Evolutionary conservation across 1,140 invertebrate genomes (phyloP), one percentile per base, ranked within the genome.

Genomic region (Andrena cerasifolii): DNA sequence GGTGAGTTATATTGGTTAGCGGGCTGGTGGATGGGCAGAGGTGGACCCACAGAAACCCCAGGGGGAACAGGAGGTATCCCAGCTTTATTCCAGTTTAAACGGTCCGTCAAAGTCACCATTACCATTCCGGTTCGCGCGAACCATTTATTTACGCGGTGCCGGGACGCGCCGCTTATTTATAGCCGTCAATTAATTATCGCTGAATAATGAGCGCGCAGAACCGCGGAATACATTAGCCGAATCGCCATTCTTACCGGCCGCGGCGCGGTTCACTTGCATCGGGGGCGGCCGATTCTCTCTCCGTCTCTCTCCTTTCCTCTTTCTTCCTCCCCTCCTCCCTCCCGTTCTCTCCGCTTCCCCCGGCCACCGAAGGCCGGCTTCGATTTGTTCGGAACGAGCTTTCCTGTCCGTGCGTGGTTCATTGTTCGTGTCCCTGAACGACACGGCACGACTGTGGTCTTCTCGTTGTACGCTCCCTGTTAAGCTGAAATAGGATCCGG

Each of bases 51-150:
- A 59, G 71, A 76, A 79, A 80, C 82, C 80, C 77, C 80, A 80
- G 84, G 81, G 82, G 84, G 80, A 88, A 85, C 84, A 7, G 24
- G 85, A 82, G 82, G 85, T 86, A 87, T 85, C 86, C 85, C 79
- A 68, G 88, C 88, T 89, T 90, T 90, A 92, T 92, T 91, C 90
- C 90, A 91, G 88, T 91, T 92, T 92, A 91, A 91, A 91, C 90
- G 90, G 91, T 91, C 89, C 89, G 90, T 92, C 91, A 91, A 91
- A 91, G 91, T 92, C 91, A 91, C 86, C 90, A 92, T 92, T 92
- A 92, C 90, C 91, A 92, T 91, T 91, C 89, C 87, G 87, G 88
- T 91, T 89, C 88, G 90, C 89, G 90, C 91, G 89, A 91, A 90
- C 87, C 89, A 91, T 91, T 92, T 91, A 92, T 91, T 92, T 91